phyloP scores from a whole-genome alignment of 2,888 invertebrate genomes.

The Cerastis leucographa region DNA sequence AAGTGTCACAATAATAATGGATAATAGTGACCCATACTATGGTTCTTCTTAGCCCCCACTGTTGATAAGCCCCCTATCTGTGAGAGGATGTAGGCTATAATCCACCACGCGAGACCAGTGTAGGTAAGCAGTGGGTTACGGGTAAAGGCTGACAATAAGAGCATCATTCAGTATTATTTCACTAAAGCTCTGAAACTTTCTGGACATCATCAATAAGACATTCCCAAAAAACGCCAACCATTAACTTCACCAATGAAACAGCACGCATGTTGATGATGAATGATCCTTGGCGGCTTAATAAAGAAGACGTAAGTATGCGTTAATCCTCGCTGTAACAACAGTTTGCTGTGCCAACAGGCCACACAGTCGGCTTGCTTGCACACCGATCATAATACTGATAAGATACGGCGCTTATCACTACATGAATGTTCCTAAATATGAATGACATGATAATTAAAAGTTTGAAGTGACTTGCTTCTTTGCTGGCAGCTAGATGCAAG shows the following conservation, averaged over 20 bases:
- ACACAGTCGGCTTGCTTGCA: slow-evolving; percentile 54
- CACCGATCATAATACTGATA: slow-evolving; percentile 52
- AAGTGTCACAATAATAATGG: too few relatives aligned
- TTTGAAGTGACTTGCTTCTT: not conserved
- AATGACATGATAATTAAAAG: slow-evolving; percentile 29
- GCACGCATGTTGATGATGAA: slow-evolving; percentile 17
- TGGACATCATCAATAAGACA: not conserved
- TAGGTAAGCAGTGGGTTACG: too few relatives aligned
- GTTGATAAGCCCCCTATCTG: not conserved
- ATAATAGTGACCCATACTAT: too few relatives aligned
- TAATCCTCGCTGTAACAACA: slow-evolving; percentile 53
- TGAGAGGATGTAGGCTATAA: not conserved
- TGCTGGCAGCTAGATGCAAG: too few relatives aligned
- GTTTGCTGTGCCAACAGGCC: slow-evolving; percentile 54
- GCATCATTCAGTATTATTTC: not conserved
- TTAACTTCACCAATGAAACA: not conserved
- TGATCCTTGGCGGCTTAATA: slow-evolving; percentile 5
- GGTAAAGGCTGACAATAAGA: not conserved
- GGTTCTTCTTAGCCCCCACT: not conserved
- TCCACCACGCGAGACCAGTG: not conserved
- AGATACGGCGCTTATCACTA: slow-evolving; percentile 42
- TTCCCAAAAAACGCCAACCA: not conserved
- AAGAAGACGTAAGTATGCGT: slow-evolving; percentile 17
- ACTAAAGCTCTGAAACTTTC: not conserved
- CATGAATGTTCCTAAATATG: slow-evolving; percentile 27